Conservation (phyloP, 2,113 vertebrate species). For the Stercorarius parasiticus region DNA sequence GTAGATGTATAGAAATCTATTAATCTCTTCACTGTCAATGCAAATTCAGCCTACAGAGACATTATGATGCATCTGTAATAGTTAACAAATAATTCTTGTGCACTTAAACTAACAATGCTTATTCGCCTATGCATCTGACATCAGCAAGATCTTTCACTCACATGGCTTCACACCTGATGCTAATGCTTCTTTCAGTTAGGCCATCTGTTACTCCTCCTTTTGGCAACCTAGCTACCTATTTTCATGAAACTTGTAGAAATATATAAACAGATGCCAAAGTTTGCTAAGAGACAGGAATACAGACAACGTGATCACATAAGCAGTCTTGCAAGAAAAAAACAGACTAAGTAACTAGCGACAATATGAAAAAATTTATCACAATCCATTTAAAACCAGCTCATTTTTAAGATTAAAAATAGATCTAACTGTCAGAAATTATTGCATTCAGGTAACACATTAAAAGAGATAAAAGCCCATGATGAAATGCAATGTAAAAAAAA, state of each 20-base stretch:
- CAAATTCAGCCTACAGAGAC: neutral
- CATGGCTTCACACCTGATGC: neutral
- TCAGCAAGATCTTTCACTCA: neutral
- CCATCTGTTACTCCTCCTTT: neutral
- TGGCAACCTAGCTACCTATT: neutral
- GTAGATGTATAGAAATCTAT: neutral
- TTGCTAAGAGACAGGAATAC: neutral
- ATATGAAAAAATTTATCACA: neutral
- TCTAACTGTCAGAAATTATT: neutral
- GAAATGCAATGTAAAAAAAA: neutral
- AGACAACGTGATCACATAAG: neutral
- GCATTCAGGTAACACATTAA: neutral
- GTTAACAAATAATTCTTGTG: neutral
- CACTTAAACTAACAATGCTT: neutral
- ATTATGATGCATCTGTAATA: neutral
- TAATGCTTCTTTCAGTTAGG: neutral
- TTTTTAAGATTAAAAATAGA: neutral
- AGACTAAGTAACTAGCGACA: neutral
- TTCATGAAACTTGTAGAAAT: neutral
- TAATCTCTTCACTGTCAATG: neutral
- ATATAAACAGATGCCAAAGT: neutral
- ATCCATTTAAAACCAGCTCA: neutral
- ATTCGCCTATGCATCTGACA: neutral
- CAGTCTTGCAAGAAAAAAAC: neutral
- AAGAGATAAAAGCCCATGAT: neutral